Conservation (phyloP, 2,797 vertebrate species). For the Diceros bicornis region DNA sequence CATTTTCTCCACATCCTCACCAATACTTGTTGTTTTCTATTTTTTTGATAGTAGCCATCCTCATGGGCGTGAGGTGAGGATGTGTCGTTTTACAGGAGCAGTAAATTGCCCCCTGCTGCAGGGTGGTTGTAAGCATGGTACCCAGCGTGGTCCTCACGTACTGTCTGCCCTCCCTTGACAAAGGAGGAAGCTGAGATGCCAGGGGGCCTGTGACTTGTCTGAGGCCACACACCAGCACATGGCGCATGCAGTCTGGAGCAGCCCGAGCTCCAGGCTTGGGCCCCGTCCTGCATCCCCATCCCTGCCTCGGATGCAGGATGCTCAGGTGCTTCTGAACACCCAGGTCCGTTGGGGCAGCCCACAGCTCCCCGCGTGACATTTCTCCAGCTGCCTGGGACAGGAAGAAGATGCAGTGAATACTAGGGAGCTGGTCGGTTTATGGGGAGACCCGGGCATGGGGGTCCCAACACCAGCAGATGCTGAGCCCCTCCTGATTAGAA, state of each 20-base stretch:
- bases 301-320: neutral
- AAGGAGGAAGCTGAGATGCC: neutral
- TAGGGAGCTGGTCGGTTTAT: too few species aligned
- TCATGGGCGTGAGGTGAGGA: neutral
- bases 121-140: too few species aligned
- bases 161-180: too few species aligned
- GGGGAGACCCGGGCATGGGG: fast-evolving
- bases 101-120: too few species aligned
- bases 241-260: neutral
- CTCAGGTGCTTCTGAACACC: neutral
- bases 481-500: neutral
- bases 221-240: neutral
- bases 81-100: fast-evolving
- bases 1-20: too few species aligned
- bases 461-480: too few species aligned
- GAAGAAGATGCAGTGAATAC: fast-evolving
- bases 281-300: neutral
- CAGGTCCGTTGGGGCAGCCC: neutral
- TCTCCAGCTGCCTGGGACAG: neutral
- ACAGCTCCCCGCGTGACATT: fast-evolving
- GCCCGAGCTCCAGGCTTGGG: neutral
- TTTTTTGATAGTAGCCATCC: fast-evolving
- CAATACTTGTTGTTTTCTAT: fast-evolving
- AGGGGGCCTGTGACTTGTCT: neutral
- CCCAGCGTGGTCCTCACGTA: too few species aligned